Evolutionary conservation across 2,888 invertebrate species (phyloP), one percentile per base, ranked within the genome.

Genomic region (Ennomos erosarius): DNA sequence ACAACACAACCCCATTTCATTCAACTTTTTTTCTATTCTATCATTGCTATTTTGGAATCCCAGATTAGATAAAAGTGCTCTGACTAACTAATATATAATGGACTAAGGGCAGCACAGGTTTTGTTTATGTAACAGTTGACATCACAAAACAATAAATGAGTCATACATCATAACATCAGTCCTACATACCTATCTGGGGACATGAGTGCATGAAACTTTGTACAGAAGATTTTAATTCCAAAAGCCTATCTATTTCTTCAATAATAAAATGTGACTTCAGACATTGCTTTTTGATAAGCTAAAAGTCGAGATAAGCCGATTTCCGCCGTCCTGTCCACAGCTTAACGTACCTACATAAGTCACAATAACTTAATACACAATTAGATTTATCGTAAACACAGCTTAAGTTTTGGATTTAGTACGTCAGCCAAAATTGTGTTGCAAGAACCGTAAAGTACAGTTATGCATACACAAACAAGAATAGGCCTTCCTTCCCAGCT

Each of bases 381-480:
- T 50, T 55, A n/a, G 49, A 55, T 52, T 35, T 9, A 42, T 46
- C 33, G 10, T 35, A 57, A 48, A 59, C 45, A 40, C 48, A 60
- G 33, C 46, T 33, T 53, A 68, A 73, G 68, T 68, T 69, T 68
- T 66, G 56, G 63, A 62, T 71, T 72, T 74, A 66, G 75, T 79
- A 83, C 78, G 84, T 82, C 81, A 82, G 73, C 77, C 74, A 72
- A 84, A 84, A 79, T 75, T 65, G 78, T 84, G 84, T 85, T 80
- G 79, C 80, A 81, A 82, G 75, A 75, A 80, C 78, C 77, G 72
- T 75, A 79, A 77, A 75, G 75, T 87, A 90, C 89, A 88, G 88
- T 90, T 90, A 90, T 77, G 81, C 86, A 85, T 87, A 85, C 82
- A 87, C 85, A 89, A 91, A 90, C 89, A 90, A 84, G 79, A 82